Conservation (phyloP, 2,888 invertebrate genomes). For the Linyphia triangularis region DNA sequence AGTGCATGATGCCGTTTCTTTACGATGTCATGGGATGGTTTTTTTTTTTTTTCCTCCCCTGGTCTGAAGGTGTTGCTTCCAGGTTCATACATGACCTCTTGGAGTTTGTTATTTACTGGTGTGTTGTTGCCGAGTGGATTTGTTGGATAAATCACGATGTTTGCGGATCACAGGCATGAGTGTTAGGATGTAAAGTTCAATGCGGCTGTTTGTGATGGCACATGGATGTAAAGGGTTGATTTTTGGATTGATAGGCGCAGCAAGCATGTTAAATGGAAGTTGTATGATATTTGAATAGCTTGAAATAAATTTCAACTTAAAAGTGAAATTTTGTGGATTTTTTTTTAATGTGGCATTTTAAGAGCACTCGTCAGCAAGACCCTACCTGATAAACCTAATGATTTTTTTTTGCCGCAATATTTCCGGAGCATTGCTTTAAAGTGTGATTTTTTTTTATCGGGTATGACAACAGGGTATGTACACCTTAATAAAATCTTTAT, state of each 20-base stretch:
- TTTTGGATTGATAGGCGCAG: neutral
- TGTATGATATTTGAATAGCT: too few relatives aligned
- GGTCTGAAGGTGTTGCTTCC: constrained; percentile 11
- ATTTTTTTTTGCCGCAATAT: too few relatives aligned
- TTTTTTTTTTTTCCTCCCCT: neutral
- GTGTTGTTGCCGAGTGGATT: constrained; percentile 6
- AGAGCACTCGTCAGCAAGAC: too few relatives aligned
- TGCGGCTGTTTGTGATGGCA: neutral
- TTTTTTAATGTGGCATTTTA: too few relatives aligned
- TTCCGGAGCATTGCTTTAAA: too few relatives aligned
- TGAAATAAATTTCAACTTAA: too few relatives aligned
- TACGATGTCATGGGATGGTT: neutral
- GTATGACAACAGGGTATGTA: too few relatives aligned
- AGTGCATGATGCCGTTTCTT: constrained; percentile 7
- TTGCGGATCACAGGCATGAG: neutral
- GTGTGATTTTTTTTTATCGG: too few relatives aligned
- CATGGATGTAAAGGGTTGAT: neutral
- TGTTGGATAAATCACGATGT: constrained; percentile 24
- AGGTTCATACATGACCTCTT: constrained; percentile 58
- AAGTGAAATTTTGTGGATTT: too few relatives aligned
- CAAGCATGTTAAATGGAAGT: too few relatives aligned
- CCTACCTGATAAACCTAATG: too few relatives aligned
- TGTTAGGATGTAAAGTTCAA: neutral
- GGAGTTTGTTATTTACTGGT: constrained; percentile 48
- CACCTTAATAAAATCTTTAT: too few relatives aligned